phyloP scores from a whole-genome alignment of 2,888 invertebrate species.

The Drosophila robusta region DNA sequence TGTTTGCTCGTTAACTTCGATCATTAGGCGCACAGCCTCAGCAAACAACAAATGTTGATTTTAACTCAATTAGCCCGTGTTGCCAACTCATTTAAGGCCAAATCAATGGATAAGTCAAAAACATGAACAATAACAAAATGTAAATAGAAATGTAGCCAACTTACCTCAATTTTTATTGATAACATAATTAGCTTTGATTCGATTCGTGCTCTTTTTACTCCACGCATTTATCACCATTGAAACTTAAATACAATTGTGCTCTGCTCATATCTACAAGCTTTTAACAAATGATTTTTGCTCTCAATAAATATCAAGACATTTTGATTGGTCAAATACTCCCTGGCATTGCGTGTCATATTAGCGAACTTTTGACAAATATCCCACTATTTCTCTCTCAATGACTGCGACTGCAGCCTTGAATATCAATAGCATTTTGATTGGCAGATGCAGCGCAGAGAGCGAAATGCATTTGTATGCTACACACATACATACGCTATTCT shows the following conservation, averaged over 20 bases:
- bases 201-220: not conserved
- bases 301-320: not conserved
- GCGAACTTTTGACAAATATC: no score
- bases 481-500: not conserved
- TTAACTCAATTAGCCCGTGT: conserved; percentile 11
- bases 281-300: not conserved
- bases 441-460: not conserved
- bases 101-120: not conserved
- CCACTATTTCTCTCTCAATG: no score
- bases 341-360: no score
- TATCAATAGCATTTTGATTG: conserved; percentile 6
- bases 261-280: not conserved
- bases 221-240: not conserved
- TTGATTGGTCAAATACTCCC: not conserved
- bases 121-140: no score
- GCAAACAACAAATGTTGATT: not conserved
- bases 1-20: conserved; percentile 67
- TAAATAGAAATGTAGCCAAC: conserved; percentile 3
- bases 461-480: not conserved
- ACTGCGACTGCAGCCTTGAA: no score
- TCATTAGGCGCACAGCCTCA: conserved; percentile 37
- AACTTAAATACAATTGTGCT: not conserved
- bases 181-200: not conserved
- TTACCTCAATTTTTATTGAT: not conserved
- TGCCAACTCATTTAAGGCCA: conserved; percentile 12